Conservation (phyloP, 2,113 vertebrate species). For the Mirza zaza region DNA sequence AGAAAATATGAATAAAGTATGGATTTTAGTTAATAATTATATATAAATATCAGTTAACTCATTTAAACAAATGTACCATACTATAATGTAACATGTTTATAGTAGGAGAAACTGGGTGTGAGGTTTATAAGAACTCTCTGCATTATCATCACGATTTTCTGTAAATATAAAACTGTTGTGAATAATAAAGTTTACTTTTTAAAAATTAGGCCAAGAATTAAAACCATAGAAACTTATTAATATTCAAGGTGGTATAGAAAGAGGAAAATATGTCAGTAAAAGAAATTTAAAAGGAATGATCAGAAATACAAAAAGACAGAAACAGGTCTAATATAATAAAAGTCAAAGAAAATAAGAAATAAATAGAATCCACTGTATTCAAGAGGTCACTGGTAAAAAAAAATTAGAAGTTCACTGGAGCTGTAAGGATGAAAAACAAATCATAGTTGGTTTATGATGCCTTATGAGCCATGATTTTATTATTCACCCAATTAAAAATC, state of each 20-base stretch:
- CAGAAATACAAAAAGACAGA: constrained; percentile 8
- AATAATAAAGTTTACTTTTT: neutral
- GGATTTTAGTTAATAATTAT: neutral
- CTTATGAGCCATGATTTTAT: neutral
- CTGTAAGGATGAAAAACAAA: neutral
- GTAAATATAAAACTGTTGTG: neutral
- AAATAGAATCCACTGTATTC: neutral
- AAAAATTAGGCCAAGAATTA: neutral
- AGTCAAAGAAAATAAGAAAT: neutral
- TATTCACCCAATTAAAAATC: neutral
- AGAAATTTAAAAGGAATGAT: neutral
- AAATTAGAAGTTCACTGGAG: neutral
- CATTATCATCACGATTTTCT: neutral
- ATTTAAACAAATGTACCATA: neutral
- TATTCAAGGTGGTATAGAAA: neutral
- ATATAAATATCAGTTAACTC: neutral
- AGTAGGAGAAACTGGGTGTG: neutral
- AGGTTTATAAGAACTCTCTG: neutral
- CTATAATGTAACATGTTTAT: neutral
- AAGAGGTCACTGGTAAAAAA: neutral
- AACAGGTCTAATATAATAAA: neutral
- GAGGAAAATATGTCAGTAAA: neutral
- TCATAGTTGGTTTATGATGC: neutral
- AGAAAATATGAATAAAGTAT: neutral
- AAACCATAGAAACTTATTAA: neutral